Conservation (phyloP, 2,888 invertebrate species). For the Drosophila nigricruria region DNA sequence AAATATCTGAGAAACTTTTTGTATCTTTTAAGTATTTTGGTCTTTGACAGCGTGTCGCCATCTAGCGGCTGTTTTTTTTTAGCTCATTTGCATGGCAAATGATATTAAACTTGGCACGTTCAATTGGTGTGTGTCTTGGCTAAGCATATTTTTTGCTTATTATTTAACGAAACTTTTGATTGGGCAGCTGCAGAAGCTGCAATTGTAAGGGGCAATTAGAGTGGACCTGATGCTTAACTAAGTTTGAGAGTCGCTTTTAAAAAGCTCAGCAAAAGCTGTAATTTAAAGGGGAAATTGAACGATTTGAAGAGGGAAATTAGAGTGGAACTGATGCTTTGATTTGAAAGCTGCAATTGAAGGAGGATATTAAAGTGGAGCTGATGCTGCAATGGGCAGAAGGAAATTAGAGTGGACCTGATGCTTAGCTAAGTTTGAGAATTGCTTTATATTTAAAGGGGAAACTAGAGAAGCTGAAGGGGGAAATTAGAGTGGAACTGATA, state of each 20-base stretch:
- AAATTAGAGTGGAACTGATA: not conserved
- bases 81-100: not conserved
- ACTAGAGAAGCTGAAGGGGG: too few species aligned
- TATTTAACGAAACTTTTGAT: slow-evolving; percentile 7
- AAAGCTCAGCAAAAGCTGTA: not conserved
- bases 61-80: not conserved
- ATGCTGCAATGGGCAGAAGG: too few species aligned
- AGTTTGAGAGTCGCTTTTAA: not conserved
- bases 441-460: too few species aligned
- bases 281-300: too few species aligned
- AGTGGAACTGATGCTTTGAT: not conserved
- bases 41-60: slow-evolving; percentile 5
- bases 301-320: not conserved
- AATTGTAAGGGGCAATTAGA: not conserved
- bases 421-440: too few species aligned
- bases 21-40: not conserved
- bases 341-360: too few species aligned
- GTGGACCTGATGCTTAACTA: not conserved
- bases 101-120: not conserved
- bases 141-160: not conserved
- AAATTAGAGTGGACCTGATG: not conserved
- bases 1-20: not conserved
- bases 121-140: slow-evolving; percentile 16
- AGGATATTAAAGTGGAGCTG: too few species aligned
- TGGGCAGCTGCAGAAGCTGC: not conserved